Conservation (phyloP, 2,888 invertebrate species). For the Agrotis clavis region DNA sequence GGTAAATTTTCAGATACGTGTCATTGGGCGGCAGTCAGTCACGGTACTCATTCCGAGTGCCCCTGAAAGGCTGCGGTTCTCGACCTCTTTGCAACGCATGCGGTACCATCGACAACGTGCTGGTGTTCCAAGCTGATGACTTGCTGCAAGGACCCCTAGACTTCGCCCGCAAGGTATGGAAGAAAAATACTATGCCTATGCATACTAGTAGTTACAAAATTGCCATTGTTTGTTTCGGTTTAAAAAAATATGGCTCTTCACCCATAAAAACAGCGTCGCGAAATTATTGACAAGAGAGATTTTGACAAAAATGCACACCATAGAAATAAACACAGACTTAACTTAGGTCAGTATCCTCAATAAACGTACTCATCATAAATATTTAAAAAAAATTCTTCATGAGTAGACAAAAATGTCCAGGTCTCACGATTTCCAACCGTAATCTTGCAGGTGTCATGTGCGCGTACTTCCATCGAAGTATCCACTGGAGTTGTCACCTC, state of each 20-base stretch:
- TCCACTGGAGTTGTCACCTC: slow-evolving; percentile 75
- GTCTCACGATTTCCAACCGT: background rate
- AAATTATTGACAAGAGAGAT: too few relatives aligned
- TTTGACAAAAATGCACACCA: too few relatives aligned
- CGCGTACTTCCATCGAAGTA: slow-evolving; percentile 82
- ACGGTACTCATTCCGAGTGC: slow-evolving; percentile 92
- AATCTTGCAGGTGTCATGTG: slow-evolving; percentile 84
- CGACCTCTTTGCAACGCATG: slow-evolving; percentile 92
- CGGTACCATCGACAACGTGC: slow-evolving; percentile 92
- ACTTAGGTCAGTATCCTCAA: too few relatives aligned
- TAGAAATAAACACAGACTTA: too few relatives aligned
- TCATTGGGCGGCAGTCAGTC: slow-evolving; percentile 90
- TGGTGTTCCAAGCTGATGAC: slow-evolving; percentile 93
- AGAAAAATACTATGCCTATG: too few relatives aligned
- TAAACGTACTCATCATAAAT: too few relatives aligned
- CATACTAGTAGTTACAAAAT: too few relatives aligned
- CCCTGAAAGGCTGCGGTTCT: slow-evolving; percentile 92
- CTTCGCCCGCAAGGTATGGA: slow-evolving; percentile 91
- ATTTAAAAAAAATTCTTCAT: too few relatives aligned
- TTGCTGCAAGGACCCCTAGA: slow-evolving; percentile 93
- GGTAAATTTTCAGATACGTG: slow-evolving; percentile 89
- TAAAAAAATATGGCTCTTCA: too few relatives aligned
- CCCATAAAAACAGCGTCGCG: background rate
- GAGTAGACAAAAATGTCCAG: background rate
- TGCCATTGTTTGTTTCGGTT: too few relatives aligned